phyloP scores from a whole-genome alignment of 2,797 vertebrate genomes.

The Muscicapa comitata region DNA sequence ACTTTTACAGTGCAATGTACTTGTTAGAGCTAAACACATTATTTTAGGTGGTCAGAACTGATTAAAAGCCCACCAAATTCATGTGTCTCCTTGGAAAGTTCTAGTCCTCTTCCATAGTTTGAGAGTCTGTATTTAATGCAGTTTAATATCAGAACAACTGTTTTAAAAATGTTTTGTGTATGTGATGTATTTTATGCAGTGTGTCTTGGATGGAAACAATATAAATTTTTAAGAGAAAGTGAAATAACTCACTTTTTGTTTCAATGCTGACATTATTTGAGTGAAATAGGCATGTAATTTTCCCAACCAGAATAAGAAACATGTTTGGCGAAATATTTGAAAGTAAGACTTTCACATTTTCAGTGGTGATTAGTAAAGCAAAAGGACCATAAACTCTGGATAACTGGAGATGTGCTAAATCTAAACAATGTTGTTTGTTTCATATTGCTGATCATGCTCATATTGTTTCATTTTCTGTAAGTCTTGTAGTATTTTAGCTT shows the following conservation, averaged over 20 bases:
- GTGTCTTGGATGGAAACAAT: background rate
- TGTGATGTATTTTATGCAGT: background rate
- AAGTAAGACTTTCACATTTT: background rate
- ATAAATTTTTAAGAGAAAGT: background rate
- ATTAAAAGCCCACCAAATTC: background rate
- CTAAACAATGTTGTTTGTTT: background rate
- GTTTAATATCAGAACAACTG: background rate
- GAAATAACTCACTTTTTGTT: background rate
- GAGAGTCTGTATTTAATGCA: background rate
- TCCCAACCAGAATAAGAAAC: background rate
- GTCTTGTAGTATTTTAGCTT: background rate
- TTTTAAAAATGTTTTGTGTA: background rate
- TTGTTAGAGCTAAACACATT: background rate
- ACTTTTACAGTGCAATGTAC: background rate
- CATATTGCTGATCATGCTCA: fast-evolving
- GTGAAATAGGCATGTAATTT: background rate
- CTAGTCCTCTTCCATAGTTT: background rate
- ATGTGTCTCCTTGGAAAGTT: background rate
- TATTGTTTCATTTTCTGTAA: background rate
- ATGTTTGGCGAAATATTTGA: background rate
- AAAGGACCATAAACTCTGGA: background rate
- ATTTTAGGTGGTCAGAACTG: background rate
- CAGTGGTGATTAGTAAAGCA: background rate
- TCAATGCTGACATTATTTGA: background rate
- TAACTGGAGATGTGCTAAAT: background rate